A percentile compares a stretch with the other conserved stretches of the same genome.
Conservation (phyloP, 2,888 invertebrate genomes). For the Choristoneura rosaceana region DNA sequence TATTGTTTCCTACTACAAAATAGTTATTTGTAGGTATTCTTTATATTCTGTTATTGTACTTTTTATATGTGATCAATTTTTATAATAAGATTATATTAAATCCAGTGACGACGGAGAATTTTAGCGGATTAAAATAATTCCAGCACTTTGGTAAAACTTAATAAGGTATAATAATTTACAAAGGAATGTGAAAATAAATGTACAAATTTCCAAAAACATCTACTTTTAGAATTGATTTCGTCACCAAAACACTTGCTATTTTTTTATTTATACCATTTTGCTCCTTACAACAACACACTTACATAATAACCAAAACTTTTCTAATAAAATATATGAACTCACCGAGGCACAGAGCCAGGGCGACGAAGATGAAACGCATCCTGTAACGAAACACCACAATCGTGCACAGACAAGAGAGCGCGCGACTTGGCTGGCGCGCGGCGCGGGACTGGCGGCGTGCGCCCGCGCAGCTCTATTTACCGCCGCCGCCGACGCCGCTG, state of each 20-base stretch:
- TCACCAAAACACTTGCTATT: not conserved
- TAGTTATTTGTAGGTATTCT: too few relatives aligned
- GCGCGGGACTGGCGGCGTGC: constrained; percentile 49
- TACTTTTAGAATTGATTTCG: not conserved
- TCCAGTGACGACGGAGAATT: not conserved
- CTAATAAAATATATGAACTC: constrained; percentile 46
- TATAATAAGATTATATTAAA: not conserved
- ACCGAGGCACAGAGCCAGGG: constrained; percentile 60
- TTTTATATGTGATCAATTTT: too few relatives aligned
- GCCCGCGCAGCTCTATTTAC: constrained; percentile 43
- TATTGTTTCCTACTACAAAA: too few relatives aligned
- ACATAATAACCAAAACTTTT: not conserved
- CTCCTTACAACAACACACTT: not conserved
- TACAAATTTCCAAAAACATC: too few relatives aligned
- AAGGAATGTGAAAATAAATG: too few relatives aligned
- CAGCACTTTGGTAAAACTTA: not conserved
- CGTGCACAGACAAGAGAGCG: not conserved
- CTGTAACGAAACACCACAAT: constrained; percentile 29
- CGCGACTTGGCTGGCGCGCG: constrained; percentile 28
- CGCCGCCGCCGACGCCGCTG: not conserved
- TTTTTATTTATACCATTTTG: not conserved
- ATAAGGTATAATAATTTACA: too few relatives aligned
- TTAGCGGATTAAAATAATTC: not conserved
- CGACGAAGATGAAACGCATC: constrained; percentile 50
- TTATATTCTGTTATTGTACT: too few relatives aligned